Base-by-base conservation (phyloP, 2,113 vertebrate genomes). In the Diphyllodes magnificus region DNA sequence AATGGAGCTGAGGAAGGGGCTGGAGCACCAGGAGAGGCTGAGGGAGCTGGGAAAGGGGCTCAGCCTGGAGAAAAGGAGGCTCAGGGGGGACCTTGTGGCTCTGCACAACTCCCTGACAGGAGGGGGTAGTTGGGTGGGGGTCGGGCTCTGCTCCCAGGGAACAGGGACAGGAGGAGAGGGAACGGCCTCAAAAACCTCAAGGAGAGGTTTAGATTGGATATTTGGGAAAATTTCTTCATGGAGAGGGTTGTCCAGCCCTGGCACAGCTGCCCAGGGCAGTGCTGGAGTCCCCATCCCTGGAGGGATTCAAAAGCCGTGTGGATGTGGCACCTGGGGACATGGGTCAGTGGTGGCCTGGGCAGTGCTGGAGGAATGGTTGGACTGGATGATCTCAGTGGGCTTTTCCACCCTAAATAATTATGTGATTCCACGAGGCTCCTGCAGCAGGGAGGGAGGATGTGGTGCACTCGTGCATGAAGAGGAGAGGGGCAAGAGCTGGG, bases 181-280 rank as follows among this genome's bases (percentile, higher is more conserved):
- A 35, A 35, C 35, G 35, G 35, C 35, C 35, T 35, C 35, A 35
- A 35, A 35, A 35, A 35, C 35, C 35, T 35, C 35, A 35, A 35
- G 64, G 17, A 15, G 21, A 61, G 19, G 13, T 0, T 30, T 0
- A 14, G 2, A 0, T 11, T 7, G 49, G 40, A n/a, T 63, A 47
- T 25, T 12, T 4, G 3, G 47, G 40, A 17, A 47, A 24, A 24
- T 25, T 47, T 3, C 13, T 45, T 20, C 27, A 6, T 30, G 9
- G 35, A 31, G 57, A 66, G 1, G 11, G 2, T 0, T 30, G 2
- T 49, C 8, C 13, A 49, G 4, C 20, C 5, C 13, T 50, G 61
- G 25, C 20, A 50, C 16, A 59, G 72, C 27, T 60, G 27, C 63
- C 10, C 72, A 45, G 27, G 28, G 6, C 8, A 77, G 33, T 18